These are phyloP conservation scores for Doris montereyensis DNA, from an alignment of 2,888 invertebrate species.

Conservation along the genomic window DNA sequence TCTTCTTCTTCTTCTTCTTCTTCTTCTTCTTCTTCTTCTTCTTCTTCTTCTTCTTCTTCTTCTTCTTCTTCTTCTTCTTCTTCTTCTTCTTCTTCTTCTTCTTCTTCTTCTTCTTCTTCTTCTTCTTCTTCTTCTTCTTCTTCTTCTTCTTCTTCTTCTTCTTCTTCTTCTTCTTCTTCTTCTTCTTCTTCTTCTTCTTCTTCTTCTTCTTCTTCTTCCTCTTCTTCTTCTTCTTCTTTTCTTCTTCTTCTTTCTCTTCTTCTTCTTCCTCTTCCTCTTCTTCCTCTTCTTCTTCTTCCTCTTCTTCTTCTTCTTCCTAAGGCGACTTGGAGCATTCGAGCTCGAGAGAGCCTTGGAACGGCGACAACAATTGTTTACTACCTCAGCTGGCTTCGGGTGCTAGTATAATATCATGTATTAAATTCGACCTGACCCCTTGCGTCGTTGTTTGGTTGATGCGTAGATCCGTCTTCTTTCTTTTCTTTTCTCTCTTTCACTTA, in stretches of 20 bases:
- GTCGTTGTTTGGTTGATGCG: no score
- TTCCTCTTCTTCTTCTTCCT: not conserved
- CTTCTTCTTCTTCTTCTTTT: not conserved
- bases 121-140: not conserved
- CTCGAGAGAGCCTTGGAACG: no score
- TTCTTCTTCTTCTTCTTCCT: constrained; percentile 1
- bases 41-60: not conserved
- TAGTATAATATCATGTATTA: no score
- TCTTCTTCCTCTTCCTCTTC: not conserved
- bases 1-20: not conserved
- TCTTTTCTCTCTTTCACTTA: no score
- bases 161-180: not conserved
- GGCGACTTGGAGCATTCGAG: no score
- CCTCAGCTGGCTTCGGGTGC: no score
- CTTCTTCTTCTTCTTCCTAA: not conserved
- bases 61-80: not conserved
- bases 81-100: not conserved
- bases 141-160: not conserved
- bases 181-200: constrained; percentile 17
- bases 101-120: not conserved
- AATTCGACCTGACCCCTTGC: no score
- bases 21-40: not conserved
- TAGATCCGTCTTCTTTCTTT: no score
- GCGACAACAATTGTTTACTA: no score
- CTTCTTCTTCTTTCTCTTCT: not conserved